These are phyloP conservation scores for Bothrops jararaca DNA, from an alignment of 2,113 vertebrate genomes.

Conservation along the genomic window DNA sequence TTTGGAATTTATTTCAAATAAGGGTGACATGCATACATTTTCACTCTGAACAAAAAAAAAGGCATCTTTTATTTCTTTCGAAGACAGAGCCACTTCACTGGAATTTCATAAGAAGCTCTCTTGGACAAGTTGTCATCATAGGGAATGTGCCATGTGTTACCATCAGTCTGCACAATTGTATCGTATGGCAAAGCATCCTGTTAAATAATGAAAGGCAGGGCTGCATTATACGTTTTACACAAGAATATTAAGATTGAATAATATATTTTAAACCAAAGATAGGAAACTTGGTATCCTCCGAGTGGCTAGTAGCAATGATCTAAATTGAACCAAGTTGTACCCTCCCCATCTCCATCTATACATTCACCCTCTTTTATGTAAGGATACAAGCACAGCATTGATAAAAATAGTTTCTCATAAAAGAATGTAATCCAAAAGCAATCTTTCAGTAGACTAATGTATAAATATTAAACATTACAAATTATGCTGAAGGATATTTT, in stretches of 20 bases:
- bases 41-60: conserved; percentile 20
- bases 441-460: not conserved
- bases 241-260: not conserved
- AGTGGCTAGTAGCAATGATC: not conserved
- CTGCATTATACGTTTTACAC: not conserved
- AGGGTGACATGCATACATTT: not conserved
- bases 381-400: not conserved
- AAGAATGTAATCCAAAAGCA: not conserved
- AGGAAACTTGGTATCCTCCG: not conserved
- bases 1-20: not conserved
- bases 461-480: not conserved
- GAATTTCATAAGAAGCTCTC: conserved; percentile 81
- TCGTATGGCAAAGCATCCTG: conserved; percentile 81
- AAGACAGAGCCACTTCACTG: conserved; percentile 90
- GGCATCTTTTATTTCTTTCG: conserved; percentile 48
- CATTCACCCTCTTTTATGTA: not conserved
- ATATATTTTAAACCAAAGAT: not conserved
- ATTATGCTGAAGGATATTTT: not conserved
- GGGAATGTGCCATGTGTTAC: conserved; percentile 88
- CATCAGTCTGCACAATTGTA: conserved; percentile 85
- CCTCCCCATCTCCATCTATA: not conserved
- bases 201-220: conserved; percentile 46
- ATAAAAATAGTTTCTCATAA: not conserved
- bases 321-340: not conserved
- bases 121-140: conserved; percentile 80